A percentile compares a stretch with the other conserved stretches of the same genome.
Conservation (phyloP, 2,888 invertebrate species). For the Podabrus alpinus region DNA sequence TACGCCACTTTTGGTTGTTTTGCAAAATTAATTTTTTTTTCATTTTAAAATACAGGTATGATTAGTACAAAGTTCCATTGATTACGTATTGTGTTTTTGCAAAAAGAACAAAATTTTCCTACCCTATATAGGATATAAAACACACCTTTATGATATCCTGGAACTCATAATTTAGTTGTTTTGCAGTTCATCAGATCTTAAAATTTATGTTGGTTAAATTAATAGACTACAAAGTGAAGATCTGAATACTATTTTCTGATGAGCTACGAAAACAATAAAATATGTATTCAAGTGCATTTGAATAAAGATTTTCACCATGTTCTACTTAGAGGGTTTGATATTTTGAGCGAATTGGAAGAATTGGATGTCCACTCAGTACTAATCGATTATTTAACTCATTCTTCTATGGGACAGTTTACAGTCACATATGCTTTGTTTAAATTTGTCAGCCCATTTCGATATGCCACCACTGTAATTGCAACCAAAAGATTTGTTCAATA, state of each 20-base stretch:
- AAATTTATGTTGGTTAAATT: too few relatives aligned
- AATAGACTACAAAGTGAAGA: not conserved
- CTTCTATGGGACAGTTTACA: constrained; percentile 7
- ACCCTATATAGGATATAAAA: too few relatives aligned
- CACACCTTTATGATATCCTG: not conserved
- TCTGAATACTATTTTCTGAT: not conserved
- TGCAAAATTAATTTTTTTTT: too few relatives aligned
- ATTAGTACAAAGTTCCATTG: too few relatives aligned
- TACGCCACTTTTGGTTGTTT: too few relatives aligned
- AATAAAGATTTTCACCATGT: not conserved
- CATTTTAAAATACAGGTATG: too few relatives aligned
- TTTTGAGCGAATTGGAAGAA: not conserved
- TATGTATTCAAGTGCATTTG: not conserved
- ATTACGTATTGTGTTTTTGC: too few relatives aligned
- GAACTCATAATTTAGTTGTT: not conserved
- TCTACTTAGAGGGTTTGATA: not conserved
- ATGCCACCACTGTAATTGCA: not conserved
- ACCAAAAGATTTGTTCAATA: not conserved
- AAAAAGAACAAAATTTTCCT: too few relatives aligned
- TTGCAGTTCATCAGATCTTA: not conserved
- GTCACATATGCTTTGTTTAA: constrained; percentile 13
- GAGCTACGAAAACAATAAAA: not conserved
- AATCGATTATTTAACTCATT: constrained; percentile 1
- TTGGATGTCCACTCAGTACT: not conserved
- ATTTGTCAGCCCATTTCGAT: constrained; percentile 10